Conservation (phyloP, 2,888 invertebrate species). For the Choreutis nemorana region DNA sequence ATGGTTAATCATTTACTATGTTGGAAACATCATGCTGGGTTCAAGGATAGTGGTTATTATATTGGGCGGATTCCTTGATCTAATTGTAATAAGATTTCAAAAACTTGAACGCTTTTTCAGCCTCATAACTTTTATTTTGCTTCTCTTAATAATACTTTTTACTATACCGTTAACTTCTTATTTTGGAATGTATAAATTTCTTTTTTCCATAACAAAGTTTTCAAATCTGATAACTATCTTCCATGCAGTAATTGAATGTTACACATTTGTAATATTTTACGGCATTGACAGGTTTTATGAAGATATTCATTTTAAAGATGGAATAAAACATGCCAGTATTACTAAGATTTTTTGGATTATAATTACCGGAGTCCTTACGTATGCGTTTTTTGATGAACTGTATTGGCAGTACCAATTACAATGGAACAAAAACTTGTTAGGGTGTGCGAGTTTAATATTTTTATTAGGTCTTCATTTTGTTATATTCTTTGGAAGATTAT, state of each 20-base stretch:
- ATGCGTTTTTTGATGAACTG: constrained; percentile 23
- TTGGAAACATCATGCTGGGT: constrained; percentile 23
- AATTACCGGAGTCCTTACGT: constrained; percentile 20
- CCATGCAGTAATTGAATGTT: constrained; percentile 24
- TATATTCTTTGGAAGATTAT: constrained; percentile 15
- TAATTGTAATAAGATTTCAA: constrained; percentile 18
- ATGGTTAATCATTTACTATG: constrained; percentile 29
- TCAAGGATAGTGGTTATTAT: constrained; percentile 22
- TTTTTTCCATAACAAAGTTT: constrained; percentile 19
- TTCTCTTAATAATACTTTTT: constrained; percentile 22
- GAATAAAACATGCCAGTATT: constrained; percentile 30
- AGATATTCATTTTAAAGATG: constrained; percentile 57
- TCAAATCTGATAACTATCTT: constrained; percentile 21
- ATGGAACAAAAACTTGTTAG: constrained; percentile 9
- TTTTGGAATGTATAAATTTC: no score
- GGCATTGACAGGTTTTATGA: constrained; percentile 43
- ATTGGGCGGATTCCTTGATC: constrained; percentile 26
- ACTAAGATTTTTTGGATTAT: constrained; percentile 34
- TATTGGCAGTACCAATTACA: constrained; percentile 6
- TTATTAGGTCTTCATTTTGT: constrained; percentile 9
- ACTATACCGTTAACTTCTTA: constrained; percentile 32
- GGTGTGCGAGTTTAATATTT: constrained; percentile 14
- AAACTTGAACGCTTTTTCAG: constrained; percentile 28
- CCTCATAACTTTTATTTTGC: constrained; percentile 18
- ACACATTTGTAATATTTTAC: constrained; percentile 42